Evolutionary conservation across 2,797 vertebrate species (phyloP).

Genomic region (Fistularia commersonii): DNA sequence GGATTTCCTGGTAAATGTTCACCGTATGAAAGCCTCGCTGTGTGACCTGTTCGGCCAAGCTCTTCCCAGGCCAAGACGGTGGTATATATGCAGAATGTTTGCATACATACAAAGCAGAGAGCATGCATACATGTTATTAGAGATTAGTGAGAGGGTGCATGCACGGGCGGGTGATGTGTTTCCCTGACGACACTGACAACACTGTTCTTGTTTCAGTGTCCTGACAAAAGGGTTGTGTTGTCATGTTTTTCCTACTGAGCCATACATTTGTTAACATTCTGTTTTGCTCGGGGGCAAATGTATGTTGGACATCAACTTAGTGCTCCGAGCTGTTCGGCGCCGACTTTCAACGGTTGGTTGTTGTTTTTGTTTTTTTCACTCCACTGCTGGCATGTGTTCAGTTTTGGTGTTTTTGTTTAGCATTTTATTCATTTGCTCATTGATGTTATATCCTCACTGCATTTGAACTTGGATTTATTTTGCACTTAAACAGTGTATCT

Average conservation of each 20-base stretch:
- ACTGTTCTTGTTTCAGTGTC: constrained; percentile 9
- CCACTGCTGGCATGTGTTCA: constrained; percentile 21
- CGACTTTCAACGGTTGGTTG: constrained; percentile 27
- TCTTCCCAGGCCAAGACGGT: constrained; percentile 61
- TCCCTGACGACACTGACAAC: constrained; percentile 20
- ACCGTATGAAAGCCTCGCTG: constrained; percentile 61
- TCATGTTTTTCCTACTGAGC: constrained; percentile 34
- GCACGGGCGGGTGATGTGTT: constrained; percentile 20
- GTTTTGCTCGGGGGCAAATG: constrained; percentile 52
- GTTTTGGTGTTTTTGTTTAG: constrained; percentile 37
- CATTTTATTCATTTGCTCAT: constrained; percentile 36
- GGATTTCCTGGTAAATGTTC: constrained; percentile 41
- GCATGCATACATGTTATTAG: constrained; percentile 23
- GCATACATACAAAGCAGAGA: constrained; percentile 12
- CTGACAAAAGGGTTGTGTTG: constrained; percentile 19
- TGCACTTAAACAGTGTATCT: constrained; percentile 54
- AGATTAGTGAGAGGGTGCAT: constrained; percentile 32
- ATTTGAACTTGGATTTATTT: constrained; percentile 57
- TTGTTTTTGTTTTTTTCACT: constrained; percentile 6
- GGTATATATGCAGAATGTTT: constrained; percentile 13
- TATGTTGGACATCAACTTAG: constrained; percentile 45
- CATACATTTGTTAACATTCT: constrained; percentile 53
- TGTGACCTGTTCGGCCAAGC: constrained; percentile 63
- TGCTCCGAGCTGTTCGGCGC: constrained; percentile 29
- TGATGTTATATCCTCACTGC: constrained; percentile 58